Base-by-base conservation (phyloP, 2,888 invertebrate species). In the Hoplodrina blanda region DNA sequence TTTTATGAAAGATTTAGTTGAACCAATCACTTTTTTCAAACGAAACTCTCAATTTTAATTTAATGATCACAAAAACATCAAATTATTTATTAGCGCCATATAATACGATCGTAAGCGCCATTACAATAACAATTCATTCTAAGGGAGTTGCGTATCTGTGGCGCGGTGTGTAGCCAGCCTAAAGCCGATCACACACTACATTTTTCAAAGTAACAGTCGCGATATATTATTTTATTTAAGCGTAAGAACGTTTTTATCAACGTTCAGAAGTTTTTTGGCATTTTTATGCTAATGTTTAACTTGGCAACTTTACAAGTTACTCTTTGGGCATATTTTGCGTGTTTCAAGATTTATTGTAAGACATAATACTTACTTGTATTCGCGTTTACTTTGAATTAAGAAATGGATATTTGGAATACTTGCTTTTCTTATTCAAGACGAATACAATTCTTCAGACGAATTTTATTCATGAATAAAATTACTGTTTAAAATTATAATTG, bases 281-380 rank as follows among this genome's bases (percentile, higher is more conserved):
- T 78, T 78, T 78, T 78, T 71, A 81, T 83, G 84, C 65, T 83
- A 81, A 82, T 81, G 70, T 71, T 74, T 59, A 71, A 81, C 71
- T 82, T 82, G 82, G 82, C 82, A 82, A 81, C 66, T 76, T 76
- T 74, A 81, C 82, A 82, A 83, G 70, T 69, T 79, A 65, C 59
- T 83, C 61, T 74, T 71, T 68, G 62, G 69, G 61, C 72, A 81
- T 78, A 83, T 76, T 82, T 73, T 68, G 66, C 67, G n/a, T 66
- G 57, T 81, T 78, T 55, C 59, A 37, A 65, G 59, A 83, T 81
- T 83, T 83, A 83, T 83, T 71, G 46, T 55, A 53, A 64, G 66
- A 66, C 56, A 61, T 73, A 81, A 81, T 72, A 63, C 61, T 66
- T 66, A 75, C 65, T 81, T 73, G 65, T 77, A 60, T 73, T 71